These are phyloP conservation scores for Vanessa atalanta DNA, from an alignment of 1,140 invertebrate genomes.

Conservation along the genomic window DNA sequence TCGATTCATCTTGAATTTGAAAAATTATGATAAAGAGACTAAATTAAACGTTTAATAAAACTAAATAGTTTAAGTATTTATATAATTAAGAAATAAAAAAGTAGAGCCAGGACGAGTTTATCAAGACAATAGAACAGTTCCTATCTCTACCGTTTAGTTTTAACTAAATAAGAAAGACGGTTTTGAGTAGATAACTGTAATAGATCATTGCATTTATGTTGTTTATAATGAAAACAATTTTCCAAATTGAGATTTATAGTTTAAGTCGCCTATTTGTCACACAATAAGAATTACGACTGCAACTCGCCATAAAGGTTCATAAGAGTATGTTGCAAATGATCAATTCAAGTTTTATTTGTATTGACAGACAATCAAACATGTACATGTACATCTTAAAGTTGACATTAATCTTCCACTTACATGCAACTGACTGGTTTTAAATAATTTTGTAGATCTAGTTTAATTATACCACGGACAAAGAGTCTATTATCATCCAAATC, in stretches of 20 bases:
- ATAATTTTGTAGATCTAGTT: not conserved
- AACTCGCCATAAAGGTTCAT: conserved; percentile 7
- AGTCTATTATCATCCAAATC: not conserved
- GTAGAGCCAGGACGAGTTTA: too few relatives aligned
- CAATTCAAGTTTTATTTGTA: conserved; percentile 24
- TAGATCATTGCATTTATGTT: too few relatives aligned
- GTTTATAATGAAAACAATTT: not conserved
- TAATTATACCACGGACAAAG: not conserved
- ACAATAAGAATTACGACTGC: not conserved
- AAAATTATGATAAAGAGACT: too few relatives aligned
- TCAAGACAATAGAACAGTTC: too few relatives aligned
- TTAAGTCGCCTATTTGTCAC: not conserved
- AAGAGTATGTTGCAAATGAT: conserved; percentile 22
- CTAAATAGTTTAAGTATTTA: not conserved
- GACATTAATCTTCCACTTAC: conserved; percentile 20
- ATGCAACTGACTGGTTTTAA: not conserved
- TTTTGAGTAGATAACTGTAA: too few relatives aligned
- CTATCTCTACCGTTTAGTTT: too few relatives aligned
- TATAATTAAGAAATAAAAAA: not conserved
- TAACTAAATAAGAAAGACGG: too few relatives aligned
- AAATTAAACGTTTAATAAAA: too few relatives aligned
- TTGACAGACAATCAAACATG: conserved; percentile 17
- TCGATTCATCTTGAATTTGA: too few relatives aligned
- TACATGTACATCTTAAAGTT: conserved; percentile 5
- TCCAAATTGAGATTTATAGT: not conserved